A percentile compares a stretch with the other conserved stretches of the same genome.
These are phyloP conservation scores for Drosophila helvetica DNA, from an alignment of 2,888 invertebrate genomes.

Conservation along the genomic window DNA sequence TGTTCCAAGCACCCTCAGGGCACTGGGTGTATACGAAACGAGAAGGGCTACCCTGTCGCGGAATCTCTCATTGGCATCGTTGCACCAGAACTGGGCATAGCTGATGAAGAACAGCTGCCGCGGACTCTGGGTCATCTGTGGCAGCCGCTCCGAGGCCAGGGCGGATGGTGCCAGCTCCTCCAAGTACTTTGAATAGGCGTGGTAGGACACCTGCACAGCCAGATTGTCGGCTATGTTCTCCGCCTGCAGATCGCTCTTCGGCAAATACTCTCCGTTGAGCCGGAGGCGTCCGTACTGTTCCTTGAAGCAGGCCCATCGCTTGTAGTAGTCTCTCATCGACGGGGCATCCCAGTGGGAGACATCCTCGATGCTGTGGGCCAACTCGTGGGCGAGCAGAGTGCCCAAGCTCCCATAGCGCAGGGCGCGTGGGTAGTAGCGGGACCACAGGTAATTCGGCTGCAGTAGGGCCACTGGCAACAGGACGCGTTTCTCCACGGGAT, in stretches of 20 bases:
- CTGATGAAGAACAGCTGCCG: slow-evolving; percentile 79
- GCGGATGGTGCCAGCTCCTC: slow-evolving; percentile 33
- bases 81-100: slow-evolving; percentile 80
- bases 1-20: slow-evolving; percentile 76
- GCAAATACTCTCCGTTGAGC: slow-evolving; percentile 67
- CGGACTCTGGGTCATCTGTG: slow-evolving; percentile 69
- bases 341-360: slow-evolving; percentile 70
- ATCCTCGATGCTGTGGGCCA: slow-evolving; percentile 78
- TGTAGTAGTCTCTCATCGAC: slow-evolving; percentile 62
- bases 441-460: slow-evolving; percentile 81
- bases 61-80: slow-evolving; percentile 67
- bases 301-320: slow-evolving; percentile 74
- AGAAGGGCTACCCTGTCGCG: slow-evolving; percentile 75
- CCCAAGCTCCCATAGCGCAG: slow-evolving; percentile 79
- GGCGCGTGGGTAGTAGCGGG: slow-evolving; percentile 76
- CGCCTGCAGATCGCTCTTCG: slow-evolving; percentile 71
- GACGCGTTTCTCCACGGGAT: slow-evolving; percentile 64
- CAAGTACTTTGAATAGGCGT: slow-evolving; percentile 73
- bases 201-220: slow-evolving; percentile 80
- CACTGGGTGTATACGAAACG: slow-evolving; percentile 64
- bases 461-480: slow-evolving; percentile 72
- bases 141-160: slow-evolving; percentile 67
- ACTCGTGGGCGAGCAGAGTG: slow-evolving; percentile 74
- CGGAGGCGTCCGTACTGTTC: slow-evolving; percentile 77
- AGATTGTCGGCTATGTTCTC: slow-evolving; percentile 82